Base-by-base conservation (phyloP, 2,797 vertebrate species). In the Aphelocoma californica region DNA sequence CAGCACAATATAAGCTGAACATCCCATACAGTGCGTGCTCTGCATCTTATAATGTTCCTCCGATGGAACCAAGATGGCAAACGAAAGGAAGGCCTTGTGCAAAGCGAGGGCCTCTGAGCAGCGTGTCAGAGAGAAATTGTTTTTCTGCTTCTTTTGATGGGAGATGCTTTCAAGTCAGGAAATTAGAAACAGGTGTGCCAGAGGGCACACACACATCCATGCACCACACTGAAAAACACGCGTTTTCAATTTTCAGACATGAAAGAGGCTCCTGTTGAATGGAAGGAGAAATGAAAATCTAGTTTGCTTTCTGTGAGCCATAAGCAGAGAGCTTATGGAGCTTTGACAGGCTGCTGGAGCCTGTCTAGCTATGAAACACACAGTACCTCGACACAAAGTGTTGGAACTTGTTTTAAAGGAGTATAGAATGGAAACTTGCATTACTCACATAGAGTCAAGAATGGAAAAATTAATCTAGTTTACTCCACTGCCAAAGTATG, bases 121-220 rank as follows among this genome's bases (percentile, higher is more conserved):
- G 97, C 73, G 86, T 98, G 98, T 98, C 98, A 98, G 96, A 98
- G 98, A 98, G 98, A 99, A 99, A 98, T 98, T 98, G 98, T 98
- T 98, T 98, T 98, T 98, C 97, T 98, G 97, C 97, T 98, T 92
- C 98, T 98, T 99, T 99, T 99, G 98, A 99, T 99, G 98, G 98
- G 98, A 98, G 98, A 97, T 97, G 98, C 99, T 99, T 99, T 99
- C 98, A 99, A 98, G 99, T 99, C 97, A 98, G 98, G 98, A 99
- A 99, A 99, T 99, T 98, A 98, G 98, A 99, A 99, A 97, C 99
- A 99, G 99, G 99, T 99, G 99, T 98, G 97, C 98, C 98, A 98
- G 94, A 98, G 98, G 98, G 99, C 98, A 98, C 98, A 98, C 98
- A 96, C 91, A 99, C 98, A 98, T 98, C 98, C 98, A 98, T 97